Base-by-base conservation (phyloP, 2,888 invertebrate genomes). In the Odontothrips loti region DNA sequence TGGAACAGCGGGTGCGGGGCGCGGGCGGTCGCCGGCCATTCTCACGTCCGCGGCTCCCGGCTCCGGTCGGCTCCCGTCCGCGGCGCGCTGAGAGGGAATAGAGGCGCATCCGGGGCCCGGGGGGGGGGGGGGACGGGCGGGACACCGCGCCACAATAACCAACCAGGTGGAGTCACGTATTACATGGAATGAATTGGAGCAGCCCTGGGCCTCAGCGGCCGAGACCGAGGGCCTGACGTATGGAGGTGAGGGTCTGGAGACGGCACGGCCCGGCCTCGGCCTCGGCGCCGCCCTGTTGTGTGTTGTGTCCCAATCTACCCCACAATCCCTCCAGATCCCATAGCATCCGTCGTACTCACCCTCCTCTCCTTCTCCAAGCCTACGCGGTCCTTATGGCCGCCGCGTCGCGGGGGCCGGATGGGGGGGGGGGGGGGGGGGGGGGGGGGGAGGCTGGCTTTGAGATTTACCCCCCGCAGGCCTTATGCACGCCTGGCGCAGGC, bases 221-320 rank as follows among this genome's bases (percentile, higher is more conserved):
- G n/a, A n/a, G 20, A n/a, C 63, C 79, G 51, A 17, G 81, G 23
- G 23, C 17, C 23, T 63, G 51, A 75, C 29, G 47, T 75, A 29
- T 20, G 3, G 78, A 43, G 23, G 23, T 17, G 34, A 43, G 34
- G 34, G 34, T 43, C 34, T 43, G 34, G 34, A 9, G 78, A n/a
- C 51, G 43, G n/a, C 51, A 51, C 12, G n/a, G 15, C 51, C 51
- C 12, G 17, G 51, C 68, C 68, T 23, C 20, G 68, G 27, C 23
- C 68, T 27, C 27, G 68, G 27, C 68, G 27, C 27, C 12, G 34
- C 68, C 68, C 23, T 75, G 68, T 75, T 75, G 68, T 75, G 27
- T 75, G 68, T 75, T 75, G 68, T 75, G 27, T 27, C 68, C 68
- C 68, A 27, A 68, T 75, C 68, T 75, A 75, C 68, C 68, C 68